Evolutionary conservation across 1,140 invertebrate species (phyloP), one percentile per base, ranked within the genome.

Genomic region (Macrobrachium rosenbergii): DNA sequence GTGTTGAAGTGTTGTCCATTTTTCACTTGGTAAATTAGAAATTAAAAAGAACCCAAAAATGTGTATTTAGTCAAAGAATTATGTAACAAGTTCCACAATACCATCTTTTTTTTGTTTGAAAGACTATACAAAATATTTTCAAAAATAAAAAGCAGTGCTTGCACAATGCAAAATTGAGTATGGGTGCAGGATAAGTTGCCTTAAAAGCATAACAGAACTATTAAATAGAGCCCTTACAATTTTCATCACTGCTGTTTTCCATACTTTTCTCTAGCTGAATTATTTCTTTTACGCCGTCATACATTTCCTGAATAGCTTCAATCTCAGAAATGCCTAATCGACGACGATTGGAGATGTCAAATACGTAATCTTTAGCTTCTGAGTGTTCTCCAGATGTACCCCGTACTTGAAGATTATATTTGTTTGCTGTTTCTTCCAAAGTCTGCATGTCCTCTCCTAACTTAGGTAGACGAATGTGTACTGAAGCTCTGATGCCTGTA

Each of bases 261-360:
- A 69, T 69, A 5, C 23, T n/a, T 8, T 21, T 93, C 90, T 94
- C 93, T 76, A 94, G 90, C 82, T 94, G 93, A 91, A 96, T 95
- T 76, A 96, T 91, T 89, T 95, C 94, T 43, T 92, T 89, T 85
- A 97, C 93, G 0, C 97, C 96, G 19, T 95, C 95, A 58, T 95
- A 94, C 91, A 97, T 97, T 90, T 98, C 96, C 90, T 96, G 95
- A 83, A 97, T 96, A 21, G 95, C 95, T 90, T 96, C 95, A 67
- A 95, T 93, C 92, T 98, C 97, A 12, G 94, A 95, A 8, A 96
- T 92, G 16, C 95, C 95, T 88, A 98, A 92, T 89, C 95, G 95
- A 90, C 97, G 95, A 90, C 96, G 96, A 92, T 97, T 97, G 19
- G 95, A 94, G 45, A 97, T 94, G 88, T 93, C 93, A 89, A 93